Percentiles rank a stretch among this genome's conserved stretches.
These are phyloP conservation scores for Tromatobia lineatoria DNA, from an alignment of 2,888 invertebrate species.

Conservation along the genomic window DNA sequence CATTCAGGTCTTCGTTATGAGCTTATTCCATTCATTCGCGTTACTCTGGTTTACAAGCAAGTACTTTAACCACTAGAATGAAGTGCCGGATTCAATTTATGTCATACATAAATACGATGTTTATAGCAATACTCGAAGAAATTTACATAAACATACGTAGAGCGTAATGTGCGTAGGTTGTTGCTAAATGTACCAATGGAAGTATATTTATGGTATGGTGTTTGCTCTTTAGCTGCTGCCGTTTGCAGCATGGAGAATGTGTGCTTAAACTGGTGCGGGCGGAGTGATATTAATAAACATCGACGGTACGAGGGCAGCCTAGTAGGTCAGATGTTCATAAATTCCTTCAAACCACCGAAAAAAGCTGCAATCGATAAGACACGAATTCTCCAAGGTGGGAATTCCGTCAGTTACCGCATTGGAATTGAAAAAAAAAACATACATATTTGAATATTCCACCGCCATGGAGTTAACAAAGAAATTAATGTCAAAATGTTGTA, in stretches of 20 bases:
- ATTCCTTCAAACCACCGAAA: conserved; percentile 15
- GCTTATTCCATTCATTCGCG: background rate
- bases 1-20: background rate
- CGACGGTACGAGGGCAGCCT: background rate
- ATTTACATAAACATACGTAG: conserved; percentile 54
- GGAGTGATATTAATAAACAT: conserved; percentile 47
- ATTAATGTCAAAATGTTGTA: background rate
- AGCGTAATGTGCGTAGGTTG: conserved; percentile 53
- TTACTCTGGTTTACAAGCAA: background rate
- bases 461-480: background rate
- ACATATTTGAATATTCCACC: background rate
- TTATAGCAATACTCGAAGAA: conserved; percentile 39
- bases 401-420: background rate
- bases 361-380: background rate
- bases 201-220: conserved; percentile 52
- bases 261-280: conserved; percentile 29
- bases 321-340: conserved; percentile 31
- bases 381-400: background rate
- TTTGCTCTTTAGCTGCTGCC: conserved; percentile 10
- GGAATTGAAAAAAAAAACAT: conserved; percentile 1
- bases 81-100: conserved; percentile 7
- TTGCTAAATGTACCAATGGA: conserved; percentile 54
- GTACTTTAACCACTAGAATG: background rate
- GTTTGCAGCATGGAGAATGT: conserved; percentile 12
- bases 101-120: conserved; percentile 5